Conservation (phyloP, 2,888 invertebrate genomes). For the Autographa pulchrina region DNA sequence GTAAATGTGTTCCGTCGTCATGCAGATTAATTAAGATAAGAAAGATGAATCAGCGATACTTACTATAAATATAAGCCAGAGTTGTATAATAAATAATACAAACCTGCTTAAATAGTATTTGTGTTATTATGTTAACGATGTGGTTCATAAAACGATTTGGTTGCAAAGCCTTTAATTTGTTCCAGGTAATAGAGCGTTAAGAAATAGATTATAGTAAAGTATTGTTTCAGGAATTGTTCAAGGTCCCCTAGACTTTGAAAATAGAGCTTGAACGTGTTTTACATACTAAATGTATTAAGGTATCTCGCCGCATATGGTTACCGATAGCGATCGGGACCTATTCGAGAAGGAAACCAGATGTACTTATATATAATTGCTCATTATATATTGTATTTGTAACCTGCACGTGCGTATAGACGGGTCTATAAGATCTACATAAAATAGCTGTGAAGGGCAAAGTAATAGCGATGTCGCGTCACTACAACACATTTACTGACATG, state of each 20-base stretch:
- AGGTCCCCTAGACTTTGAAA: conserved; percentile 10
- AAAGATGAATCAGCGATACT: conserved; percentile 44
- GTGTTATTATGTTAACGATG: conserved; percentile 25
- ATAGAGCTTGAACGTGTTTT: background rate
- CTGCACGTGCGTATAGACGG: conserved; percentile 1
- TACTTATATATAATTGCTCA: conserved; percentile 7
- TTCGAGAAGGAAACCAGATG: conserved; percentile 19
- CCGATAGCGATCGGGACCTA: conserved; percentile 11
- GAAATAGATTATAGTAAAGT: background rate
- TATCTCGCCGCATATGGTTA: conserved; percentile 11
- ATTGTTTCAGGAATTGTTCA: conserved; percentile 12
- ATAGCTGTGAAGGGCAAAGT: conserved; percentile 24
- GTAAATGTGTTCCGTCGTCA: conserved; percentile 39
- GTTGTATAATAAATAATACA: conserved; percentile 26
- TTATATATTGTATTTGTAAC: conserved; percentile 6
- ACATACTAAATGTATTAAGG: conserved; percentile 6
- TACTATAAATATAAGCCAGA: conserved; percentile 18
- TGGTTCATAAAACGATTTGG: conserved; percentile 34
- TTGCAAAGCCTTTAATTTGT: conserved; percentile 27
- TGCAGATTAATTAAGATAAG: conserved; percentile 36
- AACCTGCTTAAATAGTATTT: conserved; percentile 24
- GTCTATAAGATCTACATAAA: conserved; percentile 22
- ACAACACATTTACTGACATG: conserved; percentile 34
- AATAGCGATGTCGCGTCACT: conserved; percentile 25
- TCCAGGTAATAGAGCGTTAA: conserved; percentile 20